Conservation (phyloP, 2,888 invertebrate species). For the Norana najaformis region DNA sequence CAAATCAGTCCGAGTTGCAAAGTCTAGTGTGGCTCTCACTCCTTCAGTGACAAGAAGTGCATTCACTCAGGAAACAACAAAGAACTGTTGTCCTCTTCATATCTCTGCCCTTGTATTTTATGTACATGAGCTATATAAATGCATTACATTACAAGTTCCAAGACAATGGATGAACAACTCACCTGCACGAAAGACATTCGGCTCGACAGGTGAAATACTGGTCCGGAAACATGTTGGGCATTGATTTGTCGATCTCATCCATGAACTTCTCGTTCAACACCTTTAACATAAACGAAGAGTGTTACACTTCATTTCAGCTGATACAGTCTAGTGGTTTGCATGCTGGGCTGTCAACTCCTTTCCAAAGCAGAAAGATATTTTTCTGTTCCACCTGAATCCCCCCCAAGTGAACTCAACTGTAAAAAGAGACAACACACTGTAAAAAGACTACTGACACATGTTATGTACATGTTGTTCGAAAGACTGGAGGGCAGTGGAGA, state of each 20-base stretch:
- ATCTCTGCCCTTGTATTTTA: too few relatives aligned
- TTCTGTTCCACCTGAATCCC: too few relatives aligned
- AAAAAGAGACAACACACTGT: too few relatives aligned
- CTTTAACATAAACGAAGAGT: constrained; percentile 54
- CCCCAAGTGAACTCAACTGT: too few relatives aligned
- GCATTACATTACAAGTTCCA: not conserved
- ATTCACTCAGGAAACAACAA: too few relatives aligned
- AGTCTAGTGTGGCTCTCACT: not conserved
- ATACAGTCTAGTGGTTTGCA: not conserved
- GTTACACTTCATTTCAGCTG: not conserved
- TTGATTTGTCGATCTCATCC: constrained; percentile 70
- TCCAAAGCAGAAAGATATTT: too few relatives aligned
- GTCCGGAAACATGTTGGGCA: constrained; percentile 73
- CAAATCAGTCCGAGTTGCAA: not conserved
- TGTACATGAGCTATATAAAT: not conserved
- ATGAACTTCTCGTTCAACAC: constrained; percentile 76
- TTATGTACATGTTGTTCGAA: too few relatives aligned
- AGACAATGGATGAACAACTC: constrained; percentile 19
- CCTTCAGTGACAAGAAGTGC: not conserved
- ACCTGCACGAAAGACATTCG: constrained; percentile 75
- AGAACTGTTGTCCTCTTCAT: too few relatives aligned
- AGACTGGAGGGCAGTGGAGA: too few relatives aligned
- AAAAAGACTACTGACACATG: too few relatives aligned
- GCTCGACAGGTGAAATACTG: constrained; percentile 78
- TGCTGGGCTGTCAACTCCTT: too few relatives aligned